These are phyloP conservation scores for Amiota mariae DNA, from an alignment of 2,888 invertebrate species.

Conservation along the genomic window DNA sequence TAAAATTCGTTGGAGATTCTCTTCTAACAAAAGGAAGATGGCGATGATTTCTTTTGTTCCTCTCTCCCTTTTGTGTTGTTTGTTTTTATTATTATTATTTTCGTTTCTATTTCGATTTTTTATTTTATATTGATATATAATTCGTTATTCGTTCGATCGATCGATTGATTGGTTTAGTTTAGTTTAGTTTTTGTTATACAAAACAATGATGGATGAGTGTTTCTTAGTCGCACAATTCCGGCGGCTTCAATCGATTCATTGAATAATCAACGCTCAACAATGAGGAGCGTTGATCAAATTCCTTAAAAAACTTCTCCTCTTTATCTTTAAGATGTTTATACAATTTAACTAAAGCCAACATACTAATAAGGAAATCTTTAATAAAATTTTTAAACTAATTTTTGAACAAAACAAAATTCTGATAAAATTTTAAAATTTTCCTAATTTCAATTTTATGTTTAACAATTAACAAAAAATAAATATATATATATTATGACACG, in stretches of 20 bases:
- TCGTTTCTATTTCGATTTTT: slow-evolving; percentile 17
- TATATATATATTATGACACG: not conserved
- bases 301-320: not conserved
- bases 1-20: slow-evolving; percentile 26
- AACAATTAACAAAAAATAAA: not conserved
- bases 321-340: not conserved
- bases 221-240: slow-evolving; percentile 46
- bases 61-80: not conserved
- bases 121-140: slow-evolving; percentile 2
- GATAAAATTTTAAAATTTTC: too few species aligned
- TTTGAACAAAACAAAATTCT: too few species aligned
- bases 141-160: slow-evolving; percentile 47
- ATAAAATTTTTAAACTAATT: too few species aligned
- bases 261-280: slow-evolving; percentile 43
- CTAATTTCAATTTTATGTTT: too few species aligned
- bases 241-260: slow-evolving; percentile 58
- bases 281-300: slow-evolving; percentile 2
- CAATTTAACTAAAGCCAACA: slow-evolving; percentile 15
- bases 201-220: not conserved
- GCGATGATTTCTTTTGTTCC: not conserved
- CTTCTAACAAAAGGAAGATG: slow-evolving; percentile 4
- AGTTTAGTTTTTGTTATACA: slow-evolving; percentile 15
- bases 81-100: slow-evolving; percentile 36
- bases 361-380: slow-evolving; percentile 5
- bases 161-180: slow-evolving; percentile 20